Base-by-base conservation (phyloP, 1,140 invertebrate genomes). In the Penaeus vannamei region DNA sequence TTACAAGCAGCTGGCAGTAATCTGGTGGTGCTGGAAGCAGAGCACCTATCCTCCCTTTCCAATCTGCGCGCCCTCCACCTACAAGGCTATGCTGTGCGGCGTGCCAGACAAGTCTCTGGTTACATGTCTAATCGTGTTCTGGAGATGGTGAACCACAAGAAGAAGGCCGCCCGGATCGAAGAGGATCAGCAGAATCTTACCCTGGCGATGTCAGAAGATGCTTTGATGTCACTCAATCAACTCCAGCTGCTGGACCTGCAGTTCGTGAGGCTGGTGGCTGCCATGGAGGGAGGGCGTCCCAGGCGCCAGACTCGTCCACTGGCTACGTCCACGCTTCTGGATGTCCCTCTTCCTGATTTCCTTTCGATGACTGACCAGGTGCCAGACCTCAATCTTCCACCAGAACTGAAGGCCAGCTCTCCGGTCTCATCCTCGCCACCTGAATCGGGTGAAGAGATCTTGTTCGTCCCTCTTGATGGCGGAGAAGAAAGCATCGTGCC, bases 241-340 rank as follows among this genome's bases (percentile, higher is more conserved):
- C 83, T 90, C 14, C 86, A 88, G 83, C 76, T 90, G 26, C 83
- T 90, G n/a, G 90, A 90, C 62, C 46, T 90, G 22, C 90, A 90
- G 62, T 90, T 72, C 26, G 90, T 90, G 29, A 84, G 90, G 26
- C 84, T 90, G 17, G 90, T 90, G 26, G 90, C 86, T 8, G 83
- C 60, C 10, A 19, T 87, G 62, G 86, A 88, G 23, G 82, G 82
- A 26, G 81, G 86, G 23, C 69, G 90, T 2, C 64, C 79, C n/a
- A 36, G 90, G 29, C 62, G 90, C 29, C 76, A 87, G 59, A 79
- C 60, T 19, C 60, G 88, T 10, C 90, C 90, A 29, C n/a, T 88
- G 62, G 62, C 82, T 17, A 64, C 90, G 0, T 53, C 81, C 20
- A 90, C 90, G n/a, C 61, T 90, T 12, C 86, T 90, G 26, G 90